phyloP scores from a whole-genome alignment of 2,888 invertebrate genomes.

The Cremastobaeus sp. region DNA sequence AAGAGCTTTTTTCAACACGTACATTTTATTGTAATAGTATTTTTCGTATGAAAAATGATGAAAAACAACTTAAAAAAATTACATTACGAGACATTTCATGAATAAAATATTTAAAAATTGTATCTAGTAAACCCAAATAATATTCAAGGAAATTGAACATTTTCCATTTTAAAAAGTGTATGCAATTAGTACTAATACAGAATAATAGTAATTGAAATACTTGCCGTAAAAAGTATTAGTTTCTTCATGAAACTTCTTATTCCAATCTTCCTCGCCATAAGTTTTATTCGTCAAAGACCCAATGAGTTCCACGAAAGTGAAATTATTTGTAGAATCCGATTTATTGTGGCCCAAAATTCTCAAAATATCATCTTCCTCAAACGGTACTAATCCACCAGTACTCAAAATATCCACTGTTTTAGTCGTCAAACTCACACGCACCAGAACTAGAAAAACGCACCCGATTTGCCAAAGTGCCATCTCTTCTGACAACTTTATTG shows the following conservation, averaged over 20 bases:
- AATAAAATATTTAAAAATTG: too few relatives aligned
- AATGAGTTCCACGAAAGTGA: conserved; percentile 70
- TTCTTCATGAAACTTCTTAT: conserved; percentile 44
- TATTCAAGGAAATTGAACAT: too few relatives aligned
- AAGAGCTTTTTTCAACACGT: too few relatives aligned
- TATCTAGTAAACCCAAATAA: too few relatives aligned
- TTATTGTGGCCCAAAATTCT: conserved; percentile 67
- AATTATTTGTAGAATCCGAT: conserved; percentile 65
- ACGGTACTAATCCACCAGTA: conserved; percentile 54
- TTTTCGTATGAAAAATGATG: too few relatives aligned
- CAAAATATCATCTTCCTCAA: conserved; percentile 71
- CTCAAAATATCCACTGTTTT: conserved; percentile 69
- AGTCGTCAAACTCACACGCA: conserved; percentile 20
- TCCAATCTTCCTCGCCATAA: conserved; percentile 29
- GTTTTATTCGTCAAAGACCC: conserved; percentile 58
- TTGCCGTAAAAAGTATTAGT: conserved; percentile 72
- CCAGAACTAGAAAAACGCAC: conserved; percentile 35
- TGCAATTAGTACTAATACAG: not conserved
- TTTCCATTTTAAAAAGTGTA: too few relatives aligned
- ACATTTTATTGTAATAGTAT: too few relatives aligned
- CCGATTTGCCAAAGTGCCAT: conserved; percentile 56
- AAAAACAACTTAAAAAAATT: too few relatives aligned
- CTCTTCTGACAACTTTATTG: conserved; percentile 13
- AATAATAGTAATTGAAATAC: conserved; percentile 31
- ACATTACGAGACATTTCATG: too few relatives aligned